Evolutionary conservation across 2,888 invertebrate species (phyloP).

Genomic region (Neuroscelio doddi): DNA sequence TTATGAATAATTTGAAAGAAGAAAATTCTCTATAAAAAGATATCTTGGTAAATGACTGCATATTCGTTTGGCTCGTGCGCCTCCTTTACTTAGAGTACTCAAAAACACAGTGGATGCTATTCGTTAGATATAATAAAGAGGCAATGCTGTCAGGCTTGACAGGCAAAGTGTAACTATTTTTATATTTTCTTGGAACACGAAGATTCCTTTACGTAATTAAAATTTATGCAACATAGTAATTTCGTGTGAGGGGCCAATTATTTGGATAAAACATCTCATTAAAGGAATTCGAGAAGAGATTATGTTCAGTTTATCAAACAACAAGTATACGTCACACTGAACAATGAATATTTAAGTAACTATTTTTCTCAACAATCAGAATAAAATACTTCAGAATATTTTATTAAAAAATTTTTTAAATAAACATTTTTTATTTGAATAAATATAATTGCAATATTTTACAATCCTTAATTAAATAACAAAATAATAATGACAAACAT

Average conservation of each 20-base stretch:
- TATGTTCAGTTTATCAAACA: conserved; percentile 9
- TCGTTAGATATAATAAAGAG: conserved; percentile 44
- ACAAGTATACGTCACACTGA: too few relatives aligned
- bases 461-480: too few relatives aligned
- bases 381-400: too few relatives aligned
- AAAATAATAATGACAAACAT: too few relatives aligned
- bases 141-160: conserved; percentile 38
- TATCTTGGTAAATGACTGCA: conserved; percentile 3
- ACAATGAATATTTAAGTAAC: too few relatives aligned
- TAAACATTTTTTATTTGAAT: too few relatives aligned
- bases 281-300: conserved; percentile 24
- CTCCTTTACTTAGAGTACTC: conserved; percentile 11
- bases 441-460: too few relatives aligned
- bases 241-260: neutral
- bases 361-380: too few relatives aligned
- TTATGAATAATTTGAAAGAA: neutral
- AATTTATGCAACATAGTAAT: conserved; percentile 26
- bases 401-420: too few relatives aligned
- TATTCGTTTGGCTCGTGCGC: conserved; percentile 18
- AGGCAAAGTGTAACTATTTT: conserved; percentile 41
- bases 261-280: conserved; percentile 11
- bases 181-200: conserved; percentile 22
- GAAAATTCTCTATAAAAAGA: neutral
- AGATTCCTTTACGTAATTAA: conserved; percentile 39
- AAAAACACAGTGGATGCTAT: conserved; percentile 30